These are phyloP conservation scores for Aphelocoma coerulescens DNA, from an alignment of 2,113 vertebrate species.

Conservation along the genomic window DNA sequence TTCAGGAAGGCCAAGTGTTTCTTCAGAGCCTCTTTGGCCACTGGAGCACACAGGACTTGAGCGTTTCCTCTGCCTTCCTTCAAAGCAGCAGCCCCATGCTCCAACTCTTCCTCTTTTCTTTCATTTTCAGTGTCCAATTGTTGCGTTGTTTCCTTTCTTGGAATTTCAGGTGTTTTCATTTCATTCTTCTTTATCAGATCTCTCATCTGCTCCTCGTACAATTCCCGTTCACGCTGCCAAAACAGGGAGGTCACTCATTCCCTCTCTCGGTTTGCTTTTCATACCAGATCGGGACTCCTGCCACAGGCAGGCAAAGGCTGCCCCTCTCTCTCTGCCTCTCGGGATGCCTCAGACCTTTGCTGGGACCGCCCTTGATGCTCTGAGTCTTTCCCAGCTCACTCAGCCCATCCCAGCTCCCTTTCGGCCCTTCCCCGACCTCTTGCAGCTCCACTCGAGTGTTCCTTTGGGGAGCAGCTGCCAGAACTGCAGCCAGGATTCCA, in stretches of 20 bases:
- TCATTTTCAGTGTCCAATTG: no score
- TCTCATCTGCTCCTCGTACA: no score
- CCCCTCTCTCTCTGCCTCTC: background rate
- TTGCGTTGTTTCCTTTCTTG: no score
- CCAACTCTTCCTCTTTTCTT: no score
- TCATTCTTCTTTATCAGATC: no score
- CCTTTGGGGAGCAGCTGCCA: background rate
- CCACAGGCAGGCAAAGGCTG: background rate
- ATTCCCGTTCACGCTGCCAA: constrained; percentile 56
- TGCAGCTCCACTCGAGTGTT: background rate
- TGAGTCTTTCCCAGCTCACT: background rate
- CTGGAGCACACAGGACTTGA: no score
- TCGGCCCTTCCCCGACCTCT: background rate
- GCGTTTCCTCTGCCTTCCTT: no score
- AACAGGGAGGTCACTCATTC: background rate
- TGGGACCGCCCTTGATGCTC: accelerated
- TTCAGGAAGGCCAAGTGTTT: no score
- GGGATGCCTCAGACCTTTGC: background rate
- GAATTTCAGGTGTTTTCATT: no score
- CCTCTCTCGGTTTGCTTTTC: background rate
- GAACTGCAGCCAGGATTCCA: background rate
- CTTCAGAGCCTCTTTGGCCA: no score
- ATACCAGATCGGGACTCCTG: background rate
- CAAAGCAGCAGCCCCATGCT: no score
- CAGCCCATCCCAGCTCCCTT: background rate